Conservation (phyloP, 2,113 vertebrate species). For the Struthidea cinerea region DNA sequence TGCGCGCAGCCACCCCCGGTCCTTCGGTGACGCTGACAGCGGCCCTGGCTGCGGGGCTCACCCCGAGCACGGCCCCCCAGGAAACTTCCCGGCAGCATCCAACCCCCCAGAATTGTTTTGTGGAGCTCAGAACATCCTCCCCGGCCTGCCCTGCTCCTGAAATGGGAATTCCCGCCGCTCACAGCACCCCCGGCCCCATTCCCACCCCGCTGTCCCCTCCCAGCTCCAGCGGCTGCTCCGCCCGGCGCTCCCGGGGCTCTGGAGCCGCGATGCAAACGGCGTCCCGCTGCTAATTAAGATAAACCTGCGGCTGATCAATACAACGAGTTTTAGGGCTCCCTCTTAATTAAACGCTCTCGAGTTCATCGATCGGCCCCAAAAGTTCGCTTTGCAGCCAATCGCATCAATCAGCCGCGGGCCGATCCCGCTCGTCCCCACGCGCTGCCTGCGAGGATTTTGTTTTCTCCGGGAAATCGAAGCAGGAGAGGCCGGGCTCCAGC, state of each 20-base stretch:
- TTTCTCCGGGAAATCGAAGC: neutral
- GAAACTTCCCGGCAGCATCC: neutral
- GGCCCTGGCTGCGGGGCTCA: accelerated
- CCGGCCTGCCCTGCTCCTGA: neutral
- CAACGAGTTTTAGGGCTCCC: neutral
- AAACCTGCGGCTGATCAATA: neutral
- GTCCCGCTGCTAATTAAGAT: neutral
- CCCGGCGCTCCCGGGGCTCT: neutral
- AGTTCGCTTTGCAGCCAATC: neutral
- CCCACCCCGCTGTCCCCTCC: neutral
- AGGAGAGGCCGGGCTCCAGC: accelerated
- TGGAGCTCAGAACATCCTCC: neutral
- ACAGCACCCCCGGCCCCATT: neutral
- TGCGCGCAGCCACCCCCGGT: neutral
- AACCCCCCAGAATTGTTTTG: accelerated
- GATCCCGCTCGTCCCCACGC: neutral
- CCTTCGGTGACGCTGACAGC: accelerated
- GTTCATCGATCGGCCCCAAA: neutral
- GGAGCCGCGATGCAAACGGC: neutral
- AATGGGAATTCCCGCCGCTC: neutral
- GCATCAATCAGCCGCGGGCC: neutral
- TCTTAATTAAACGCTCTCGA: conserved; percentile 26
- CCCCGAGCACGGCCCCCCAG: accelerated
- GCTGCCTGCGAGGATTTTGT: neutral
- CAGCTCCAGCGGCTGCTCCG: neutral